A percentile compares a stretch with the other conserved stretches of the same genome.
phyloP scores from a whole-genome alignment of 1,140 invertebrate species.

The Epicauta chinensis region DNA sequence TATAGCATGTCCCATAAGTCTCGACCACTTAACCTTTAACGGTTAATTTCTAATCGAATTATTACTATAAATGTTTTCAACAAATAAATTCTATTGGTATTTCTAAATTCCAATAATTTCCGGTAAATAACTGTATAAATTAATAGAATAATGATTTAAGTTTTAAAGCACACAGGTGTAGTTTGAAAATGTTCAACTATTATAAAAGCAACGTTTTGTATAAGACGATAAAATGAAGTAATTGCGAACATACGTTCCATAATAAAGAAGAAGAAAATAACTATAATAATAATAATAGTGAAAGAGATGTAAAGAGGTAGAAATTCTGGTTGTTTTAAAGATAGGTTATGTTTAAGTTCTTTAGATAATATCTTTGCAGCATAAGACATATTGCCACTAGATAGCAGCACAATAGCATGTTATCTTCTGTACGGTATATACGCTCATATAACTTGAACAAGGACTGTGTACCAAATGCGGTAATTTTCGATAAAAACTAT shows the following conservation, averaged over 20 bases:
- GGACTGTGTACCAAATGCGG: constrained; percentile 22
- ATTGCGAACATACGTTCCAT: constrained; percentile 2
- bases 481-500: no score
- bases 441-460: constrained; percentile 22
- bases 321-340: constrained; percentile 21
- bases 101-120: no score
- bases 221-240: constrained; percentile 8
- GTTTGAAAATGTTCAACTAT: no score
- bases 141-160: no score
- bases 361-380: constrained; percentile 32
- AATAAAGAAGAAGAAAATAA: no score
- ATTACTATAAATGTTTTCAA: no score
- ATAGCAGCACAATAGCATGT: constrained; percentile 39
- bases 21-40: no score
- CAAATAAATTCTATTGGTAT: no score
- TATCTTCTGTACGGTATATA: constrained; percentile 33
- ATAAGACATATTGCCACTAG: constrained; percentile 40
- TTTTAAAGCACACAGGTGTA: no score
- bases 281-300: background rate
- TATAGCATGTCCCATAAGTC: no score
- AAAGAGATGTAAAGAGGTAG: constrained; percentile 26
- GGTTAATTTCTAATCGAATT: no score
- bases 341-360: constrained; percentile 36
- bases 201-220: background rate
- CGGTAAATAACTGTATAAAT: no score